Percentiles rank a stretch among this genome's conserved stretches.
Conservation (phyloP, 2,113 vertebrate genomes). For the Mesocricetus auratus region DNA sequence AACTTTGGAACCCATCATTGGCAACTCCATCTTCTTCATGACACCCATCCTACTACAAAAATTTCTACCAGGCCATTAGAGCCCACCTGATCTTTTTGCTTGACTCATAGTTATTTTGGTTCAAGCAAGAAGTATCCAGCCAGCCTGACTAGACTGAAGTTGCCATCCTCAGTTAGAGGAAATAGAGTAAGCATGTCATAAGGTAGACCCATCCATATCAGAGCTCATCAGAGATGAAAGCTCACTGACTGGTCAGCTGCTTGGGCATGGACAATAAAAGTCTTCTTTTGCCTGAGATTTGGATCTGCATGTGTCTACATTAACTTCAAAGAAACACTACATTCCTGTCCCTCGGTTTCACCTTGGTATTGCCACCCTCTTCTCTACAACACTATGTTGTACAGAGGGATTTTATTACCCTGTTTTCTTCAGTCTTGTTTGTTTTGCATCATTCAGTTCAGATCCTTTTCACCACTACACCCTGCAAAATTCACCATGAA, state of each 20-base stretch:
- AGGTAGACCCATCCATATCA: constrained; percentile 12
- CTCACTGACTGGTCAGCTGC: neutral
- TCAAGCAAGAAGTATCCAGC: constrained; percentile 51
- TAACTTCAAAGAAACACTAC: constrained; percentile 9
- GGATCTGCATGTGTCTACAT: neutral
- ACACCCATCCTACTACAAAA: neutral
- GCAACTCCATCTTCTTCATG: neutral
- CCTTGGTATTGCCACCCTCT: neutral
- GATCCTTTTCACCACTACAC: neutral
- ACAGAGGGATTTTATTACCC: neutral
- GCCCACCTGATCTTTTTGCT: constrained; percentile 16
- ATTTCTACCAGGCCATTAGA: constrained; percentile 16
- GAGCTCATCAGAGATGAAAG: constrained; percentile 5
- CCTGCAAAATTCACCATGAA: too few species aligned
- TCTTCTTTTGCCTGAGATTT: constrained; percentile 19
- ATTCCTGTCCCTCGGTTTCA: neutral
- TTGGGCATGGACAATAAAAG: neutral
- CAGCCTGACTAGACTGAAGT: neutral
- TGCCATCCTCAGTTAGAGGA: constrained; percentile 49
- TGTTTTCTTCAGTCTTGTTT: constrained; percentile 3
- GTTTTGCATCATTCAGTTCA: constrained; percentile 9
- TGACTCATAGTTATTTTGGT: constrained; percentile 61
- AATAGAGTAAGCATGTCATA: constrained; percentile 59
- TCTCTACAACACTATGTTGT: constrained; percentile 30
- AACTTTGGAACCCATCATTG: neutral